Percentiles rank a stretch among this genome's conserved stretches.
phyloP scores from a whole-genome alignment of 2,113 vertebrate genomes.

The Tricholaema leucomelas region DNA sequence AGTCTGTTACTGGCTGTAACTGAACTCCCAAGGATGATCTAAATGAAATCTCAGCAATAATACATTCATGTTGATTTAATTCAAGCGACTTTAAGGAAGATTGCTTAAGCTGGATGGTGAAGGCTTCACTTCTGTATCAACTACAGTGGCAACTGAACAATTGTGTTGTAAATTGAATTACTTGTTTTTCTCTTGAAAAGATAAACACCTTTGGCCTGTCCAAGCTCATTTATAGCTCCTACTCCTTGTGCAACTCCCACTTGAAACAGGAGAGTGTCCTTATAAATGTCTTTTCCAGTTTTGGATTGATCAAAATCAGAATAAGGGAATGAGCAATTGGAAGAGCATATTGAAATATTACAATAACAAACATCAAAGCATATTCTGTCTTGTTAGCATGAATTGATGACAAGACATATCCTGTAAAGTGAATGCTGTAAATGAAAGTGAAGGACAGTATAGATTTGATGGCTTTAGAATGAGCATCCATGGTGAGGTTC shows the following conservation, averaged over 20 bases:
- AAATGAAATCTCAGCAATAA: neutral
- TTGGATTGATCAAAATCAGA: slow-evolving; percentile 29
- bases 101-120: neutral
- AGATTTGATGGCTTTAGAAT: slow-evolving; percentile 28
- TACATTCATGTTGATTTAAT: neutral
- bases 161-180: neutral
- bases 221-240: neutral
- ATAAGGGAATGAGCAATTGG: neutral
- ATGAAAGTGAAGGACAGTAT: neutral
- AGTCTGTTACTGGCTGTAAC: too few species aligned
- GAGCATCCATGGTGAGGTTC: neutral
- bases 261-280: neutral
- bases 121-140: neutral
- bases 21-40: neutral
- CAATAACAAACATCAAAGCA: fast-evolving
- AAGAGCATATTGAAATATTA: neutral
- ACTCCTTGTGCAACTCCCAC: neutral
- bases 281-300: neutral
- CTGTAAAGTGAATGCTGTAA: neutral
- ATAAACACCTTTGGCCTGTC: neutral
- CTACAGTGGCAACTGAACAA: neutral
- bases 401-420: neutral
- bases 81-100: neutral
- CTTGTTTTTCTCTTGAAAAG: neutral
- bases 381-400: fast-evolving